Evolutionary conservation across 2,797 vertebrate species (phyloP).

Genomic region (Triplophysa bombifrons): DNA sequence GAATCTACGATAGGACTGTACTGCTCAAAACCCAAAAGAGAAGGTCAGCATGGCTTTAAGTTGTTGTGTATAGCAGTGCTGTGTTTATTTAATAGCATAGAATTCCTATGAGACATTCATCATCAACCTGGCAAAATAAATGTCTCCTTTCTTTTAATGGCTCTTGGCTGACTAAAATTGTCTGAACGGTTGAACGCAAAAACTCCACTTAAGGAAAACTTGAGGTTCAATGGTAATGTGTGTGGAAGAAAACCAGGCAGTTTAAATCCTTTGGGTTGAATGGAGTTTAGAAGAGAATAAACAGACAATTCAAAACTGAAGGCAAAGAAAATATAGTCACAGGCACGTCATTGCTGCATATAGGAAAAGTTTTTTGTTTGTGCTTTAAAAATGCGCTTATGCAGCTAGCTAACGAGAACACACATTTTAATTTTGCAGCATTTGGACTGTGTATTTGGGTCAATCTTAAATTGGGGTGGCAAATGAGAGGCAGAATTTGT

Average conservation of each 20-base stretch:
- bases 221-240: constrained; percentile 14
- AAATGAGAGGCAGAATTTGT: too few relatives aligned
- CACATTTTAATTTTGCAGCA: background rate
- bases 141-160: background rate
- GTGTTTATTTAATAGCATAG: constrained; percentile 26
- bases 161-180: constrained; percentile 38
- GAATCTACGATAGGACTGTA: background rate
- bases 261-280: constrained; percentile 25
- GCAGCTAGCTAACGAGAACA: background rate
- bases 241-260: constrained; percentile 13
- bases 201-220: constrained; percentile 21
- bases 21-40: background rate
- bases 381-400: constrained; percentile 2
- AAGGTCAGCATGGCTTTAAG: constrained; percentile 20
- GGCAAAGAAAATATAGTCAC: background rate
- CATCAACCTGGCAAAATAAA: constrained; percentile 30
- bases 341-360: background rate
- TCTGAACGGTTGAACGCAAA: constrained; percentile 35
- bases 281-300: constrained; percentile 2
- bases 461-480: too few relatives aligned
- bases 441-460: background rate
- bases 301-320: constrained; percentile 19
- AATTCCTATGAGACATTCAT: constrained; percentile 35
- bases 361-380: background rate
- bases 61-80: constrained; percentile 18